These are phyloP conservation scores for Liolophura sinensis DNA, from an alignment of 1,140 invertebrate species.

Conservation along the genomic window DNA sequence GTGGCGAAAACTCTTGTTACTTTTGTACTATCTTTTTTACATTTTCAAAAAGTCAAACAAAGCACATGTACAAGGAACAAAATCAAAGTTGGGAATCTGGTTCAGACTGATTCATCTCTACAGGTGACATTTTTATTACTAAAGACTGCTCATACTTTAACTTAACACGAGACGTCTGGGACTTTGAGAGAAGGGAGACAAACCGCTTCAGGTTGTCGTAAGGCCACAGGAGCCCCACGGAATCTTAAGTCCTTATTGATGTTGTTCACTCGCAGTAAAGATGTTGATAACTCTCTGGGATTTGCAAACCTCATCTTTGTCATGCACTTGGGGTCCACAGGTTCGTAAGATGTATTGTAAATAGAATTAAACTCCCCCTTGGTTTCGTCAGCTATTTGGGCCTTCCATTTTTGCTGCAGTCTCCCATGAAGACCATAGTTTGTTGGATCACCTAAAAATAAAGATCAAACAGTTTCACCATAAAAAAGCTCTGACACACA, in stretches of 20 bases:
- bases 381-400: slow-evolving; percentile 26
- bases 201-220: no score
- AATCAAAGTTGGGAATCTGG: no score
- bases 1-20: no score
- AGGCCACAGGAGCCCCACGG: slow-evolving; percentile 8
- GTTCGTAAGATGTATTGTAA: slow-evolving; percentile 21
- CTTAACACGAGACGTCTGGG: no score
- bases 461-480: slow-evolving; percentile 1
- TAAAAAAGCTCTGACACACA: background rate
- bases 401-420: slow-evolving; percentile 25
- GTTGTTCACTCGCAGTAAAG: slow-evolving; percentile 28
- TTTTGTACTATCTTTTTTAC: no score
- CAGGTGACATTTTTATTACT: no score
- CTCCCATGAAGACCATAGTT: slow-evolving; percentile 30
- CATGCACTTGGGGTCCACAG: slow-evolving; percentile 6
- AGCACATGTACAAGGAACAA: no score
- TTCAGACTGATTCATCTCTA: no score
- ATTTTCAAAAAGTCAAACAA: no score
- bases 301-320: slow-evolving; percentile 21
- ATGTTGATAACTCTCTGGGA: slow-evolving; percentile 29
- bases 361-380: slow-evolving; percentile 31
- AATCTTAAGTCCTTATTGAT: slow-evolving; percentile 32
- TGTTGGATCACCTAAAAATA: slow-evolving; percentile 28
- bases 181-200: no score
- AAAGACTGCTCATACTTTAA: no score